Base-by-base conservation (phyloP, 2,113 vertebrate species). In the Isurus oxyrinchus region DNA sequence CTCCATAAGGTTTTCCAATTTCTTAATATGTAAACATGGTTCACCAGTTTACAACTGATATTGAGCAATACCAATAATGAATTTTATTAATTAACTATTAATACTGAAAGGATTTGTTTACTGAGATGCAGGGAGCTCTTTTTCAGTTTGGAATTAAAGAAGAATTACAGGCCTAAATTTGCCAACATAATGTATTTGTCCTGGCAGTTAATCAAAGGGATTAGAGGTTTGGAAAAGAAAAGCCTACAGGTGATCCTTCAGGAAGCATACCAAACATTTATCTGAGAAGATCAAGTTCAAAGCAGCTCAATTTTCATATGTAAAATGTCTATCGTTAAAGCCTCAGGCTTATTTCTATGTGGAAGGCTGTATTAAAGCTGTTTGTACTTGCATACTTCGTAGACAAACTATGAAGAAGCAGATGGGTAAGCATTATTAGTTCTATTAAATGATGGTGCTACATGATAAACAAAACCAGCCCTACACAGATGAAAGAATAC, bases 201-300 rank as follows among this genome's bases (percentile, higher is more conserved):
- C 98, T 99, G 99, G 99, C 99, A 98, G 98, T 98, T 99, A 99
- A 99, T 99, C 99, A 99, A 99, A 99, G 99, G 98, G 98, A 99
- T 99, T 98, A 99, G 98, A 98, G 98, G 59, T 94, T 98, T 98
- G 98, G 98, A 98, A 98, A 99, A 99, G 98, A 98, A 98, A 98
- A 98, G 98, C 99, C 98, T 98, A 99, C 99, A 99, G 99, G 99
- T 99, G 99, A 98, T 98, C 98, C 98, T 99, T 98, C 98, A 99
- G 99, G 99, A 99, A 99, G 99, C 98, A 99, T 99, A 99, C 98
- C 98, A 98, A 99, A 98, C 98, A 99, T 98, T 99, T 99, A 99
- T 99, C 99, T 99, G 99, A 99, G 99, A 99, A 98, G 99, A 98
- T 98, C 98, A 98, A 99, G 98, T 99, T 99, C 99, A 99, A 99